phyloP scores from a whole-genome alignment of 2,113 vertebrate species.

The Siniperca chuatsi region DNA sequence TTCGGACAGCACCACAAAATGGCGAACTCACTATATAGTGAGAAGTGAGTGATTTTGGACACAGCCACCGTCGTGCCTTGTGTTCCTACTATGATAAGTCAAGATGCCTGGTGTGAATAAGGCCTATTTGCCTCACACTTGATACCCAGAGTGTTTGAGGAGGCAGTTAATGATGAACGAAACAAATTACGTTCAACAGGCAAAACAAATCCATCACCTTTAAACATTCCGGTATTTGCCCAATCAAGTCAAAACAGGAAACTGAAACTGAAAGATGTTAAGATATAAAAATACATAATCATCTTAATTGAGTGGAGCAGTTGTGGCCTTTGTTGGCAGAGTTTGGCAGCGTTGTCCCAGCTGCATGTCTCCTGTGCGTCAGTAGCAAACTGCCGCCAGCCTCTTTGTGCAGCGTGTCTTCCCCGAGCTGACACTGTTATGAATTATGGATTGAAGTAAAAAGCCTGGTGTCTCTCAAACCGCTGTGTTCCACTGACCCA shows the following conservation, averaged over 20 bases:
- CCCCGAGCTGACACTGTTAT: constrained; percentile 29
- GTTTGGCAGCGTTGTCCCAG: not conserved
- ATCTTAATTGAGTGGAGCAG: too few species aligned
- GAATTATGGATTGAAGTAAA: constrained; percentile 58
- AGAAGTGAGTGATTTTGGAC: too few species aligned
- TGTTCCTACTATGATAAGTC: not conserved
- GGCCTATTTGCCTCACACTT: not conserved
- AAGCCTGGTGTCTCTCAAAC: constrained; percentile 30
- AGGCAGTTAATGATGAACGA: not conserved
- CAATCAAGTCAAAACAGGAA: not conserved
- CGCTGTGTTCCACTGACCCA: constrained; percentile 61
- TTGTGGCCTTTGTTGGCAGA: not conserved
- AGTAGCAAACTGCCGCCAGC: not conserved
- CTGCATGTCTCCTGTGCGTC: constrained; percentile 6
- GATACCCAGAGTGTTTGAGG: not conserved
- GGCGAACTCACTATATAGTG: too few species aligned
- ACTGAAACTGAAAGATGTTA: not conserved
- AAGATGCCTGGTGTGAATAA: not conserved
- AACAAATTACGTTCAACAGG: not conserved
- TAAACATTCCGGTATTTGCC: too few species aligned
- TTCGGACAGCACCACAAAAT: too few species aligned
- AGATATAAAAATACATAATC: not conserved
- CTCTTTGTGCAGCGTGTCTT: not conserved
- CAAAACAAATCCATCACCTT: not conserved
- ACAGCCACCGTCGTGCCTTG: not conserved